Evolutionary conservation across 2,888 invertebrate species (phyloP).

Genomic region (Hemithea aestivaria): DNA sequence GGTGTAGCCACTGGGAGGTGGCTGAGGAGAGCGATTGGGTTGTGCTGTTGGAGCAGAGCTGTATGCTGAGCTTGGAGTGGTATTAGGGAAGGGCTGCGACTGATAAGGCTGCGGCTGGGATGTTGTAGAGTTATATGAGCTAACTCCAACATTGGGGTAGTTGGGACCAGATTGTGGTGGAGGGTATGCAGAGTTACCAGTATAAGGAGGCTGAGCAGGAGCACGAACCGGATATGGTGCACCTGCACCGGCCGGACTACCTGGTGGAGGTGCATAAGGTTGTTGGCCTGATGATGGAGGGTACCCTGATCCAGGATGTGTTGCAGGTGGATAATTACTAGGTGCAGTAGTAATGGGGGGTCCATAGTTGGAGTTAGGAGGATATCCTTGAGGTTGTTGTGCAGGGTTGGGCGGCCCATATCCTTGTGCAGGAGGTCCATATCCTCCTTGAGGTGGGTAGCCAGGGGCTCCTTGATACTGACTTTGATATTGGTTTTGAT

Average conservation of each 20-base stretch:
- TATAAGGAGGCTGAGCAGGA: slow-evolving; percentile 64
- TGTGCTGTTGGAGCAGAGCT: slow-evolving; percentile 74
- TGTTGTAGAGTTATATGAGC: slow-evolving; percentile 68
- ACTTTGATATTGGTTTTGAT: slow-evolving; percentile 83
- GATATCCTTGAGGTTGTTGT: slow-evolving; percentile 83
- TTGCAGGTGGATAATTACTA: slow-evolving; percentile 78
- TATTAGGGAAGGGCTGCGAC: slow-evolving; percentile 71
- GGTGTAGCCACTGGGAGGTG: slow-evolving; percentile 75
- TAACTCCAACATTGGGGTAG: slow-evolving; percentile 71
- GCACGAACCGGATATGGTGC: slow-evolving; percentile 69
- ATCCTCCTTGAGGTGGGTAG: slow-evolving; percentile 84
- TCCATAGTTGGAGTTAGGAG: slow-evolving; percentile 81
- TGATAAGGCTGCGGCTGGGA: slow-evolving; percentile 73
- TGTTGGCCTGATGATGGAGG: slow-evolving; percentile 70
- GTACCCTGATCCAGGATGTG: slow-evolving; percentile 68
- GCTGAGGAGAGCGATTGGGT: slow-evolving; percentile 78
- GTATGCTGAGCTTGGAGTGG: slow-evolving; percentile 74
- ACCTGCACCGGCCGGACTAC: slow-evolving; percentile 63
- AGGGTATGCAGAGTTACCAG: slow-evolving; percentile 69
- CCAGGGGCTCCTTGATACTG: slow-evolving; percentile 78
- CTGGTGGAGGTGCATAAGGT: slow-evolving; percentile 71
- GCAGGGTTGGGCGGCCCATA: slow-evolving; percentile 81
- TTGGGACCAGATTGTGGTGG: slow-evolving; percentile 65
- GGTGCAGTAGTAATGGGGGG: slow-evolving; percentile 80
- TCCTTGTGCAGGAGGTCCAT: slow-evolving; percentile 83